Conservation (phyloP, 2,888 invertebrate genomes). For the Pristionchus mayeri region DNA sequence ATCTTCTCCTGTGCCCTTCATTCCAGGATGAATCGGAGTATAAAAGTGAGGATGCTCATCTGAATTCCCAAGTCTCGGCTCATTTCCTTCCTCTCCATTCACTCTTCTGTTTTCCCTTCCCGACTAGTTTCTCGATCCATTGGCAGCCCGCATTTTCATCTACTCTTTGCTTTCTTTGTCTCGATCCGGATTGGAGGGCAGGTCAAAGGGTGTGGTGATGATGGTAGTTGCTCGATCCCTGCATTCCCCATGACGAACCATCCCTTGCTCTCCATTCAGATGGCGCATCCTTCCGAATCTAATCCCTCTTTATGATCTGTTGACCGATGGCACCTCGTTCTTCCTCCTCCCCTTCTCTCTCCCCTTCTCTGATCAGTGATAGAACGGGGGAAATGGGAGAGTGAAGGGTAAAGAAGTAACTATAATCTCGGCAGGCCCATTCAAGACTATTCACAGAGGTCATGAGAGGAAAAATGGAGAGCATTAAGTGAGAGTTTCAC, state of each 20-base stretch:
- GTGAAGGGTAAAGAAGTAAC: background rate
- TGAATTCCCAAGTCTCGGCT: background rate
- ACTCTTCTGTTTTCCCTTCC: constrained; percentile 9
- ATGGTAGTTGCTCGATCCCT: background rate
- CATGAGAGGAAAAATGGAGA: constrained; percentile 27
- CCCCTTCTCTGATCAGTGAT: background rate
- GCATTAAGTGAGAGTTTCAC: background rate
- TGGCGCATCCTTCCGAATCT: background rate
- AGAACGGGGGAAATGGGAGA: background rate
- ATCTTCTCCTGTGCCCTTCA: background rate
- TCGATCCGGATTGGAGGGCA: background rate
- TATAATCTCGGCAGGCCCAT: constrained; percentile 33
- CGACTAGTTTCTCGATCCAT: background rate
- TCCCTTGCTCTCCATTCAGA: background rate
- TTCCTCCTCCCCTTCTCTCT: background rate
- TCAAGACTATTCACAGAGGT: constrained; percentile 26
- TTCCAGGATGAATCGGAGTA: constrained; percentile 11
- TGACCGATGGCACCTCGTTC: constrained; percentile 10
- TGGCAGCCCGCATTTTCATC: constrained; percentile 13
- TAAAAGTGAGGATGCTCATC: background rate
- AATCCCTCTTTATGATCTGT: background rate
- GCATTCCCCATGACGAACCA: too few relatives aligned
- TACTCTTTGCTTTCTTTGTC: background rate
- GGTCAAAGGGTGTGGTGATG: background rate
- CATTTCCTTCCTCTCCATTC: background rate